Evolutionary conservation across 92 coral and sea anemone genomes (phyloP), one percentile per base, ranked within the genome.

Genomic region (Parazoanthus darwini): DNA sequence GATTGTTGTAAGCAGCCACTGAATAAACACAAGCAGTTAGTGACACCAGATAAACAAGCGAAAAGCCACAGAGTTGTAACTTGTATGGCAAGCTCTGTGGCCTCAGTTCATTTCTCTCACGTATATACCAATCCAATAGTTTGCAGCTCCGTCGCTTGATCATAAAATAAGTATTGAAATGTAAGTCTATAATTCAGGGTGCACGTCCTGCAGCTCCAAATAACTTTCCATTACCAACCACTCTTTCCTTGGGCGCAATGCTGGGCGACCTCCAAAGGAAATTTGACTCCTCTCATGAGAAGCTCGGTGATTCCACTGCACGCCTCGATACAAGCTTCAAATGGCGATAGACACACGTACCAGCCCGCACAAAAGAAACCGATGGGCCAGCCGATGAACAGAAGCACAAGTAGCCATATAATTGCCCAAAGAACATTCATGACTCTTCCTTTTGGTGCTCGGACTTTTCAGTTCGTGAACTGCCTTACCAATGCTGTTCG

Each of bases 281-380:
- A 81, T 74, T 91, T 89, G 46, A 82, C 93, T 76, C 93, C 93
- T 15, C 74, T 79, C 90, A 91, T 81, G 1, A 91, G 73, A 39
- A 91, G 81, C 43, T 82, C 88, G 1, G 93, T 91, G 58, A 91
- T 88, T 66, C 89, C 93, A 77, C 70, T 87, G 71, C 93, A 91
- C 0, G 82, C 80, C 3, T 87, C 70, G 68, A 91, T 25, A 81
- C 93, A 91, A 37, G 93, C 90, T 36, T 91, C 93, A 43, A 91
- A 91, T 23, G 93, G 93, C 33, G 93, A 91, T 78, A 91, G 67
- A 82, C 93, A 91, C 42, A 91, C 93, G 54, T 91, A 91, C 93
- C 93, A 91, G 26, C 93, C 93, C 67, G 93, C 93, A 82, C 93
- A 91, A 75, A 91, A 91, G 83, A 91, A 91, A 14, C 93, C 93